phyloP scores from a whole-genome alignment of 1,140 invertebrate species.

The Drosophila seguyi region DNA sequence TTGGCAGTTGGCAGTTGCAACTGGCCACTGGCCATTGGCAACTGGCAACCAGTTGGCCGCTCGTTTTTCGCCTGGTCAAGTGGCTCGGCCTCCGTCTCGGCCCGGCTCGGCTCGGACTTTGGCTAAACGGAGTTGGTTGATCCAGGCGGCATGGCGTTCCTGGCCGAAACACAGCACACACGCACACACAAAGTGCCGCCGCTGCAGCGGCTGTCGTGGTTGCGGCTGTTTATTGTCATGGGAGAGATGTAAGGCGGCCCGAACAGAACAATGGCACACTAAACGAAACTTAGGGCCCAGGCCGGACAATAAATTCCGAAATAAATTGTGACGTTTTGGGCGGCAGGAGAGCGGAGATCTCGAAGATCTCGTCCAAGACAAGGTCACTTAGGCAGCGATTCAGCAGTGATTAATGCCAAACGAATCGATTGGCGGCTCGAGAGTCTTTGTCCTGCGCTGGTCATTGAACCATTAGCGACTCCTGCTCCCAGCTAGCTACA shows the following conservation, averaged over 20 bases:
- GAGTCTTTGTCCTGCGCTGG: conserved; percentile 33
- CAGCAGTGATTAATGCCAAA: conserved; percentile 29
- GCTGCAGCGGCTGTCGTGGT: conserved; percentile 27
- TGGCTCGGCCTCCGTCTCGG: conserved; percentile 42
- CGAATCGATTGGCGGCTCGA: conserved; percentile 7
- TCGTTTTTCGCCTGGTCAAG: conserved; percentile 59
- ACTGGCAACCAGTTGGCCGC: conserved; percentile 61
- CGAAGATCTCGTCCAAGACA: conserved; percentile 45
- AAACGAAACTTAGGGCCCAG: conserved; percentile 67
- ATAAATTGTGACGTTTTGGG: conserved; percentile 58
- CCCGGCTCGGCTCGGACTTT: conserved; percentile 43
- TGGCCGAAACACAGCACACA: conserved; percentile 36
- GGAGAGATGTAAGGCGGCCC: conserved; percentile 68
- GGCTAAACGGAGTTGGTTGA: conserved; percentile 60
- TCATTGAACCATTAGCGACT: conserved; percentile 63
- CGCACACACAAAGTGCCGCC: conserved; percentile 48
- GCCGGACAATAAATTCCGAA: conserved; percentile 65
- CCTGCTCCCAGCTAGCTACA: conserved; percentile 2
- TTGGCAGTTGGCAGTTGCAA: conserved; percentile 44
- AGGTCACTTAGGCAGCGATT: conserved; percentile 61
- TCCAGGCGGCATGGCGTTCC: conserved; percentile 56
- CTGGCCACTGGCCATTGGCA: conserved; percentile 41
- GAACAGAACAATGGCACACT: conserved; percentile 76
- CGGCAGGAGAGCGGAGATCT: conserved; percentile 13
- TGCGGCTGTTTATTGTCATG: conserved; percentile 70